Percentiles rank a stretch among this genome's conserved stretches.
Conservation (phyloP, 2,113 vertebrate genomes). For the Hippoglossus stenolepis region DNA sequence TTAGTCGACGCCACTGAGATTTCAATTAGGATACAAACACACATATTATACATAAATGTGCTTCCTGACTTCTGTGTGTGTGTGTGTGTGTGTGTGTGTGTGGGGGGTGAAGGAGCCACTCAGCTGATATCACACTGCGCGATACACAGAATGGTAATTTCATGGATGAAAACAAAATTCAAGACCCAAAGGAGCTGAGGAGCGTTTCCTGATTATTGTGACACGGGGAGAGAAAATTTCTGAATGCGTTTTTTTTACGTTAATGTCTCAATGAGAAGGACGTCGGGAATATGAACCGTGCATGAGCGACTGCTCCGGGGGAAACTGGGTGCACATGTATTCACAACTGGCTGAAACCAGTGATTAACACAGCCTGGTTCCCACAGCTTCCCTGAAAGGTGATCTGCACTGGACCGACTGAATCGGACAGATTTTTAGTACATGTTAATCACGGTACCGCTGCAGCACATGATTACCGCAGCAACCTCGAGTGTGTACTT, state of each 20-base stretch:
- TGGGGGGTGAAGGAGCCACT: slow-evolving; percentile 12
- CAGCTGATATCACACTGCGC: slow-evolving; percentile 18
- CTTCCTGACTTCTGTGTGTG: slow-evolving; percentile 3
- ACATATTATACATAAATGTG: neutral
- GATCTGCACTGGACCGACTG: neutral
- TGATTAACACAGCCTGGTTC: neutral
- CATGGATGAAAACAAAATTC: slow-evolving; percentile 46
- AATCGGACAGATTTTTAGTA: too few species aligned
- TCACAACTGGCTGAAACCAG: neutral
- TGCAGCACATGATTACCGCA: neutral
- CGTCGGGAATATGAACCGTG: neutral
- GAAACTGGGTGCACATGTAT: too few species aligned
- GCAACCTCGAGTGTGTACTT: neutral
- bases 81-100: too few species aligned
- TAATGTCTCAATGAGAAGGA: slow-evolving; percentile 37
- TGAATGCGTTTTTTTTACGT: slow-evolving; percentile 15
- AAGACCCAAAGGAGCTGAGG: slow-evolving; percentile 28
- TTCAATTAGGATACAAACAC: slow-evolving; percentile 22
- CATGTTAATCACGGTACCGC: slow-evolving; percentile 10
- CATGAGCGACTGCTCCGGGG: too few species aligned
- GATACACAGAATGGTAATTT: slow-evolving; percentile 49
- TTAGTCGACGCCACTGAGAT: neutral
- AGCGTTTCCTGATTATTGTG: slow-evolving; percentile 15
- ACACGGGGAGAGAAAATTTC: neutral
- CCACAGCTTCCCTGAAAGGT: neutral